Evolutionary conservation across 2,797 vertebrate species (phyloP).

Genomic region (Rhadinocentrus ornatus): DNA sequence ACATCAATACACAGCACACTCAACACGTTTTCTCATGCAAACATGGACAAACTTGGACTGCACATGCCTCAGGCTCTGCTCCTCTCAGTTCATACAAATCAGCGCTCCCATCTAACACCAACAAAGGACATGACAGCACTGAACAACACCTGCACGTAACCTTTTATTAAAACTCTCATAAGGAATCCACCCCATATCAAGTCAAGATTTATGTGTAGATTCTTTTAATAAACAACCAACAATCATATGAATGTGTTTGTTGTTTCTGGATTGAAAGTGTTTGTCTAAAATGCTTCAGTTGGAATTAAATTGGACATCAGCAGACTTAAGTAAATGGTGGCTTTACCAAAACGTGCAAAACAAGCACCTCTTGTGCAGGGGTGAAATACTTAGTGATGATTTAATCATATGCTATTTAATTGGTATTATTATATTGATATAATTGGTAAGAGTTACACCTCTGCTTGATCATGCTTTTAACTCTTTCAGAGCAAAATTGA

Average conservation of each 20-base stretch:
- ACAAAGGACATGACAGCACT: not conserved
- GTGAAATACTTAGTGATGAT: not conserved
- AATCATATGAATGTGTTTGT: not conserved
- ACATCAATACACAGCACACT: not conserved
- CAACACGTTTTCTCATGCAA: slow-evolving; percentile 19
- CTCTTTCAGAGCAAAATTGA: not conserved
- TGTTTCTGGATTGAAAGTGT: not conserved
- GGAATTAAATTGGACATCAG: not conserved
- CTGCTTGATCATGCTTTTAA: not conserved
- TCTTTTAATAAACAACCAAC: not conserved
- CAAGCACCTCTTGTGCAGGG: not conserved
- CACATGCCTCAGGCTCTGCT: slow-evolving; percentile 32
- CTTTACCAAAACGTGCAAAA: too few relatives aligned
- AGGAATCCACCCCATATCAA: not conserved
- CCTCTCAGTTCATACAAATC: slow-evolving; percentile 21
- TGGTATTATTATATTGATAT: too few relatives aligned
- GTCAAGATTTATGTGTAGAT: not conserved
- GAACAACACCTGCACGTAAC: slow-evolving; percentile 44
- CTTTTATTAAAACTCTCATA: not conserved
- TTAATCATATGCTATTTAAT: not conserved
- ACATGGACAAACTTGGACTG: slow-evolving; percentile 8
- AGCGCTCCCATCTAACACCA: slow-evolving; percentile 11
- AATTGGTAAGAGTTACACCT: not conserved
- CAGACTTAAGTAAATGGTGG: not conserved
- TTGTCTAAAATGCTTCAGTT: not conserved